Evolutionary conservation across 2,888 invertebrate species (phyloP), one percentile per base, ranked within the genome.

Genomic region (Lydus trimaculatus): DNA sequence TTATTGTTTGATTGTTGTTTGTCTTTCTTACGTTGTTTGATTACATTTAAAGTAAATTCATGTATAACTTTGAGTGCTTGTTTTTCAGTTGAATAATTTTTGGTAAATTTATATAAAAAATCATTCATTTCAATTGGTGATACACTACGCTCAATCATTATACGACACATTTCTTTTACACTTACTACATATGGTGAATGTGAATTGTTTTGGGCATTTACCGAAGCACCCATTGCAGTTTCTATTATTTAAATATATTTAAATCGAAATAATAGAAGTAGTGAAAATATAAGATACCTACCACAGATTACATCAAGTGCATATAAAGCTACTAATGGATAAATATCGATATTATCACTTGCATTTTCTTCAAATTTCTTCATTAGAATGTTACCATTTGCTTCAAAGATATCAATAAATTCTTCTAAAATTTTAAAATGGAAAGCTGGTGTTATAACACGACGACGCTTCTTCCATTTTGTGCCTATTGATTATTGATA

Each of bases 171-270:
- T 36, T 87, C 87, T 83, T 90, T 90, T 36, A 94, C 90, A 20
- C 92, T 91, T 78, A 87, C 86, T 0, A 94, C 92, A 80, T 94
- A 95, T 75, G 90, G 88, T 0, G 92, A 92, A 71, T 92, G 88
- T 9, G 86, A 86, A 78, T 91, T 86, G 6, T 85, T 85, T 82
- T 95, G 95, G 0, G 94, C 93, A 80, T 93, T 87, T 0, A 94
- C 85, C 23, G 89, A 87, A 11, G 90, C 89, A 0, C 95, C 96
- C 95, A 96, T 96, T 9, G 95, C 92, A 9, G 94, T 56, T 52
- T 63, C 63, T 63, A 31, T 43, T 4, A 39, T 13, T 5, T 7
- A 61, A 39, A 39, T 31, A 23, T 20, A n/a, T 56, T 9, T 23
- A 28, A 43, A 33, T 60, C 11, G 17, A 7, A 31, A n/a, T 60